These are phyloP conservation scores for Microctenopoma stevenorrisi DNA, from an alignment of 2,797 vertebrate genomes.

Conservation along the genomic window DNA sequence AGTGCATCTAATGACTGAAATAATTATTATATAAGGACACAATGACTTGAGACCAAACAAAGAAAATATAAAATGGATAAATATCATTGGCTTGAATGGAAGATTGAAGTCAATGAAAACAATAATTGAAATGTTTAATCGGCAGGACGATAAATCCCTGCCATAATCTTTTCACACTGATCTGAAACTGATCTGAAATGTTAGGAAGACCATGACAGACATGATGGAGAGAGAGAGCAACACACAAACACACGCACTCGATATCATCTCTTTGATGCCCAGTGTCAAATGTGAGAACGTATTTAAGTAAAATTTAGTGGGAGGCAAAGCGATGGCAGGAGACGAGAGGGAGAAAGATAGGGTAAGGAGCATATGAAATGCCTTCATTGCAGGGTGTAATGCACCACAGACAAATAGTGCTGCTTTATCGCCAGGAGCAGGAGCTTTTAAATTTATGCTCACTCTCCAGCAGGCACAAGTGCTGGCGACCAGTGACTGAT, in stretches of 20 bases:
- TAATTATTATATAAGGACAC: constrained; percentile 22
- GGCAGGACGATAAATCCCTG: constrained; percentile 3
- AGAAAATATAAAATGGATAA: constrained; percentile 24
- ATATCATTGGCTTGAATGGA: constrained; percentile 23
- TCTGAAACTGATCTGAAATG: constrained; percentile 39
- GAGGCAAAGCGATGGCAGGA: constrained; percentile 42
- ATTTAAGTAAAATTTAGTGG: constrained; percentile 68
- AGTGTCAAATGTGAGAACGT: constrained; percentile 58
- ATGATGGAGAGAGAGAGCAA: constrained; percentile 19
- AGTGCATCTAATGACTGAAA: constrained; percentile 45
- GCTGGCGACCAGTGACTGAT: constrained; percentile 59
- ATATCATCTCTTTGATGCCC: constrained; percentile 55
- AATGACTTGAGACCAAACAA: constrained; percentile 20
- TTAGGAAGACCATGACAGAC: constrained; percentile 48
- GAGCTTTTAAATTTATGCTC: constrained; percentile 79
- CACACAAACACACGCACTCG: constrained; percentile 1
- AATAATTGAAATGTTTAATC: neutral
- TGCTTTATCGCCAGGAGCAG: constrained; percentile 68
- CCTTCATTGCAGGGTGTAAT: constrained; percentile 70
- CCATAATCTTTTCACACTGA: constrained; percentile 35
- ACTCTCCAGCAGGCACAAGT: constrained; percentile 62
- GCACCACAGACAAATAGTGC: constrained; percentile 75
- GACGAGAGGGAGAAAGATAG: constrained; percentile 46
- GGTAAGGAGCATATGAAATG: constrained; percentile 63
- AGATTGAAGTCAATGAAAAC: neutral